Percentiles rank a stretch among this genome's conserved stretches.
These are phyloP conservation scores for Anastatus disparis DNA, from an alignment of 1,140 invertebrate species.

Conservation along the genomic window DNA sequence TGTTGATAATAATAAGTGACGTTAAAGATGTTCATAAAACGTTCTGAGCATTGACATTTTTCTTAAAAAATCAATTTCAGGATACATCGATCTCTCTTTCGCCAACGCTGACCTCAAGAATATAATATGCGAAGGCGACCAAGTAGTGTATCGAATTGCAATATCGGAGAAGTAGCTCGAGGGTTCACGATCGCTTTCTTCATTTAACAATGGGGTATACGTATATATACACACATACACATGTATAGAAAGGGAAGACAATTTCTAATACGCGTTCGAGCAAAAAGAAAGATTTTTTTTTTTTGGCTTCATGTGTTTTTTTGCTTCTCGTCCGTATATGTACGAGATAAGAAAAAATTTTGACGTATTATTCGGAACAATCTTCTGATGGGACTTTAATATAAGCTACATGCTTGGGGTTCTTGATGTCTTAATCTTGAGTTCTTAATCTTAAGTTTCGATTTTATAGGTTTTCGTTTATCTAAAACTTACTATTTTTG, in stretches of 20 bases:
- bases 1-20: too few species aligned
- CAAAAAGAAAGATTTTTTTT: not conserved
- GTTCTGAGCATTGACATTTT: not conserved
- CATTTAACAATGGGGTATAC: not conserved
- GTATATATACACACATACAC: too few species aligned
- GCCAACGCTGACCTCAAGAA: not conserved
- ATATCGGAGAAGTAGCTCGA: conserved; percentile 7
- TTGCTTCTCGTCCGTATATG: not conserved
- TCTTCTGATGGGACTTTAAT: not conserved
- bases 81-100: not conserved
- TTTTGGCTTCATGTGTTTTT: too few species aligned
- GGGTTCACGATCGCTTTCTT: not conserved
- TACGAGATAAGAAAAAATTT: not conserved
- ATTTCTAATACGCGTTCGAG: not conserved
- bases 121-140: conserved; percentile 1
- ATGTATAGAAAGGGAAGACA: not conserved
- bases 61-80: conserved; percentile 2
- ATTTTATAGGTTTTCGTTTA: too few species aligned
- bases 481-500: too few species aligned
- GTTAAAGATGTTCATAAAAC: conserved; percentile 1
- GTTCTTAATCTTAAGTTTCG: too few species aligned
- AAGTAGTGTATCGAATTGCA: not conserved
- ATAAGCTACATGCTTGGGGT: not conserved
- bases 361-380: not conserved
- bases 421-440: too few species aligned